Evolutionary conservation across 2,888 invertebrate genomes (phyloP), one percentile per base, ranked within the genome.

Genomic region (Pachliopta kotzebuea): DNA sequence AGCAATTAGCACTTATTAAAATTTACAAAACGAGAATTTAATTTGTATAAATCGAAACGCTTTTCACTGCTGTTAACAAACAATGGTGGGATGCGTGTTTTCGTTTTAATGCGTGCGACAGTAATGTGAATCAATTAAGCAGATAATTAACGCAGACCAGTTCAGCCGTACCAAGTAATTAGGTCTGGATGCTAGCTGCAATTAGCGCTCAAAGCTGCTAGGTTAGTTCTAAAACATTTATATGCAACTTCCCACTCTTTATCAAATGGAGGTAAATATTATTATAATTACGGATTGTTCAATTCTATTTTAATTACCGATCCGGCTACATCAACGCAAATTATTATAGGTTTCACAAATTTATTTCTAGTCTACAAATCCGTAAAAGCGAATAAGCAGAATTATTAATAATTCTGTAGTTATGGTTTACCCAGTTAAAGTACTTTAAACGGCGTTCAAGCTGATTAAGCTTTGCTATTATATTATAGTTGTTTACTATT

Each of bases 111-210:
- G 62, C 52, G 56, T n/a, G 63, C 59, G 63, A 63, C 54, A 55
- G 63, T 65, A 60, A 65, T 60, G 20, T 26, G 58, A 65, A 61
- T 65, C 65, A 62, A 61, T 65, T 65, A 58, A 49, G 58, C 45
- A 53, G 21, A 62, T 52, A 60, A 60, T 62, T 61, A 61, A 65
- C 29, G 54, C 26, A n/a, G 18, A 52, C 24, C 53, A 42, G 26
- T 26, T 53, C 50, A 31, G 64, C 37, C 52, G 50, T 26, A 45
- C 49, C 59, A 29, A 42, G n/a, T 50, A 64, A 63, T 63, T 63
- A 21, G 53, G 11, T 55, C 29, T 29, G 21, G 50, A 49, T 56
- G 56, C 31, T 62, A 56, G 56, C 6, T 57, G 26, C 58, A 58
- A 29, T 53, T 45, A 37, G 53, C 20, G 23, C 37, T 42, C 37